A percentile compares a stretch with the other conserved stretches of the same genome.
phyloP scores from a whole-genome alignment of 1,140 invertebrate species.

The Bombyx mandarina region DNA sequence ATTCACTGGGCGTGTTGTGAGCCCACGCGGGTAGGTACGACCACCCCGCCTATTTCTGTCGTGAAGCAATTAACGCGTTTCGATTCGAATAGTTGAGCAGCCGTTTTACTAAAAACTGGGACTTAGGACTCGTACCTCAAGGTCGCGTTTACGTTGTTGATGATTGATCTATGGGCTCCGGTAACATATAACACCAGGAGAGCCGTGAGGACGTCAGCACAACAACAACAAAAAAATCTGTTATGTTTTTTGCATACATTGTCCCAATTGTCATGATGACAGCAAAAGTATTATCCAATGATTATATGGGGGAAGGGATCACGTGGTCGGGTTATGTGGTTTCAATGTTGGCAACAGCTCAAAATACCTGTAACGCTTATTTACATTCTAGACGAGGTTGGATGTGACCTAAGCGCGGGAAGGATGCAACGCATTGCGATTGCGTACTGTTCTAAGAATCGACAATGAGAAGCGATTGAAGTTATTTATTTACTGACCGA shows the following conservation, averaged over 20 bases:
- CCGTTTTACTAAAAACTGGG: no score
- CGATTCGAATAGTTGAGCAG: no score
- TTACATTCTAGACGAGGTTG: slow-evolving; percentile 44
- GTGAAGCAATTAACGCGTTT: no score
- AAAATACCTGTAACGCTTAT: slow-evolving; percentile 38
- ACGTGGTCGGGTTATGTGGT: slow-evolving; percentile 37
- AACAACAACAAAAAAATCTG: no score
- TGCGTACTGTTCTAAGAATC: slow-evolving; percentile 7
- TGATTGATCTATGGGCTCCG: neutral
- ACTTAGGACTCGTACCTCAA: neutral
- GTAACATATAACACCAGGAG: no score
- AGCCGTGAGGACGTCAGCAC: no score
- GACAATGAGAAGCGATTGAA: slow-evolving; percentile 7
- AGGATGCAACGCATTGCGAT: slow-evolving; percentile 16
- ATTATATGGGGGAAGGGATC: slow-evolving; percentile 34
- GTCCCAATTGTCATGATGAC: no score
- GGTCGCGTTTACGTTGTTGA: slow-evolving; percentile 1
- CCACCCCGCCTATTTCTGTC: no score
- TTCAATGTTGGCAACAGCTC: slow-evolving; percentile 43
- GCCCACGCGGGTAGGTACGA: no score
- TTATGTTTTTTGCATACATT: no score
- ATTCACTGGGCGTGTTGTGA: no score
- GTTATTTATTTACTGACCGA: no score
- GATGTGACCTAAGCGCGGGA: slow-evolving; percentile 40
- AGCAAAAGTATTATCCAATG: slow-evolving; percentile 34